A percentile compares a stretch with the other conserved stretches of the same genome.
Evolutionary conservation across 2,113 vertebrate genomes (phyloP).

Genomic region (Pimephales promelas): DNA sequence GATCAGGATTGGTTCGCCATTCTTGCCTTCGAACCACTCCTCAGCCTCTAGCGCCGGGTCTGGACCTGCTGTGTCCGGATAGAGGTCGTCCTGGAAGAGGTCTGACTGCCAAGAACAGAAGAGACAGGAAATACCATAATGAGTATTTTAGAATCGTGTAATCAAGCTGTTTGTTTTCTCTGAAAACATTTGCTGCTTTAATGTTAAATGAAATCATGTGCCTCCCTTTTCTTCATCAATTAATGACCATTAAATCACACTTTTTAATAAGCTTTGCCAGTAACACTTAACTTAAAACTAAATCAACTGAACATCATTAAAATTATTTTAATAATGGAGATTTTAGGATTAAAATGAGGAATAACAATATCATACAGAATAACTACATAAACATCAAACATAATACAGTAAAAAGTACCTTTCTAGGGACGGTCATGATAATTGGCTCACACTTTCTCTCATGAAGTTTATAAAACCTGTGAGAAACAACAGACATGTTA

Average conservation of each 20-base stretch:
- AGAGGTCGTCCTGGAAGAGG: slow-evolving; percentile 97
- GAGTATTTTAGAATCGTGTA: background rate
- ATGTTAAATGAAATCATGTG: background rate
- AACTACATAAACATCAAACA: background rate
- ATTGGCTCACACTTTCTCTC: slow-evolving; percentile 98
- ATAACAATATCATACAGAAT: background rate
- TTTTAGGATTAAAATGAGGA: background rate
- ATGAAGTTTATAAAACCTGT: slow-evolving; percentile 98
- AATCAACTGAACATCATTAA: background rate
- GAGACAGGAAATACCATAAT: slow-evolving; percentile 3
- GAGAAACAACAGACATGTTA: slow-evolving; percentile 24
- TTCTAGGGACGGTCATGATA: slow-evolving; percentile 98
- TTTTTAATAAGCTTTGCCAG: background rate
- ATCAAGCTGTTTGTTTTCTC: slow-evolving; percentile 15
- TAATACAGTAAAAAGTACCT: slow-evolving; percentile 74
- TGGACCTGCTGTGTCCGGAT: slow-evolving; percentile 91
- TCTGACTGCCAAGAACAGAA: slow-evolving; percentile 81
- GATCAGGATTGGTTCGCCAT: slow-evolving; percentile 89
- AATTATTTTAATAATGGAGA: background rate
- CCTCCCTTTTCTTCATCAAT: background rate
- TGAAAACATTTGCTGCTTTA: background rate
- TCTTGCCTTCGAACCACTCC: slow-evolving; percentile 94
- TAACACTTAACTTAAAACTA: background rate
- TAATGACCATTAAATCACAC: background rate
- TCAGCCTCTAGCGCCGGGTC: slow-evolving; percentile 92